Conservation (phyloP, 2,113 vertebrate species). For the Coreoperca whiteheadi region DNA sequence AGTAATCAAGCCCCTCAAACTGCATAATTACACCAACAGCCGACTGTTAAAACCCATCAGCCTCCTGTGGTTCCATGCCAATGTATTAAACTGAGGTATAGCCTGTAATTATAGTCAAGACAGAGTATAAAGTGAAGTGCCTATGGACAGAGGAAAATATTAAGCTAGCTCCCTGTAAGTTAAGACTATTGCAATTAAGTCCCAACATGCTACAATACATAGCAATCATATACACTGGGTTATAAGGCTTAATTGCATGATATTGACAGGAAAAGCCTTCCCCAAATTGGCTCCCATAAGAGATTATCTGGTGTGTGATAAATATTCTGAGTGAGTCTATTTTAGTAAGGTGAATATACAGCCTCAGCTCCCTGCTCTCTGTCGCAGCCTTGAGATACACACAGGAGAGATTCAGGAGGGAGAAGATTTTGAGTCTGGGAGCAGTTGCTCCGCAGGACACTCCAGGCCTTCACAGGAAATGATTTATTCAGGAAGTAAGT, state of each 20-base stretch:
- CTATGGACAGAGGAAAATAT: conserved; percentile 55
- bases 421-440: conserved; percentile 41
- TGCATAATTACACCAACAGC: conserved; percentile 65
- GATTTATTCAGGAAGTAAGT: conserved; percentile 82
- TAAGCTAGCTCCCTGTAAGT: conserved; percentile 41
- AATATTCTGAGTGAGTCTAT: conserved; percentile 61
- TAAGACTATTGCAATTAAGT: conserved; percentile 53
- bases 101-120: conserved; percentile 69
- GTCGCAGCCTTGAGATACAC: conserved; percentile 53
- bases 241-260: conserved; percentile 59
- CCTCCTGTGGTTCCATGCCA: conserved; percentile 53
- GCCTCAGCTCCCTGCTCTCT: conserved; percentile 56
- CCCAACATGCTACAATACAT: conserved; percentile 46
- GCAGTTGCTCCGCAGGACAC: conserved; percentile 52
- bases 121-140: conserved; percentile 26
- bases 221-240: conserved; percentile 44
- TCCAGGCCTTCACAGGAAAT: conserved; percentile 76
- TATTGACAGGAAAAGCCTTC: conserved; percentile 49
- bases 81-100: conserved; percentile 50
- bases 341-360: conserved; percentile 55
- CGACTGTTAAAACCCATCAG: conserved; percentile 55
- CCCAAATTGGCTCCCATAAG: conserved; percentile 61
- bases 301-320: conserved; percentile 52
- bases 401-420: conserved; percentile 33
- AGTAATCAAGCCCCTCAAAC: conserved; percentile 60